phyloP scores from a whole-genome alignment of 2,797 vertebrate species.

The Harpagifer antarcticus region DNA sequence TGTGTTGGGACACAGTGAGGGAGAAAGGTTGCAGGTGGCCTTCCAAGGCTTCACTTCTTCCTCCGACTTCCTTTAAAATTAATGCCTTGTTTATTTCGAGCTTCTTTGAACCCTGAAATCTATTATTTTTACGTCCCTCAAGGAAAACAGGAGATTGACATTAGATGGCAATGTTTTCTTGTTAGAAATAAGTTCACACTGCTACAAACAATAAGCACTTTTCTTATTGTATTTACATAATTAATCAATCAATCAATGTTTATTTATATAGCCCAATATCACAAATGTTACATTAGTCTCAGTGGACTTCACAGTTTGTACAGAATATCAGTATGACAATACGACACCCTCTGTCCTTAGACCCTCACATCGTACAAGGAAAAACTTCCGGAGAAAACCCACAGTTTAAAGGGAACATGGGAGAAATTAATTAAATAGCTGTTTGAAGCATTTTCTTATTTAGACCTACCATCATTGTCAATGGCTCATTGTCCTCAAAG shows the following conservation, averaged over 20 bases:
- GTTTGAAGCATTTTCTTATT: slow-evolving; percentile 2
- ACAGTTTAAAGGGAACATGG: too few relatives aligned
- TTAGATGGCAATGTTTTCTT: slow-evolving; percentile 30
- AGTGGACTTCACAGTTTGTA: too few relatives aligned
- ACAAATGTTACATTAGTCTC: too few relatives aligned
- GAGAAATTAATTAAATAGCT: neutral
- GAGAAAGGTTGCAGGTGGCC: slow-evolving; percentile 82
- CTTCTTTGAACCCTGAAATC: slow-evolving; percentile 39
- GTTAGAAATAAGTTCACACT: neutral
- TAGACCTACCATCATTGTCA: slow-evolving; percentile 6
- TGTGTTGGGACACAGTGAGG: slow-evolving; percentile 39
- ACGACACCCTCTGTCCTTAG: too few relatives aligned
- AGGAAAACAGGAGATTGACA: slow-evolving; percentile 34
- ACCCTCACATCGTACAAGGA: too few relatives aligned
- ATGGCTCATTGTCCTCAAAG: slow-evolving; percentile 22
- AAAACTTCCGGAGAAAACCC: too few relatives aligned
- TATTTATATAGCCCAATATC: too few relatives aligned
- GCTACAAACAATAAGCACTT: neutral
- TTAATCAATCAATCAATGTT: too few relatives aligned
- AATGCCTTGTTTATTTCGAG: slow-evolving; percentile 57
- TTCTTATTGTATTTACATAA: neutral
- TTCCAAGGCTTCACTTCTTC: slow-evolving; percentile 68
- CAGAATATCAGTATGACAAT: too few relatives aligned
- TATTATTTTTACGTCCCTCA: slow-evolving; percentile 49
- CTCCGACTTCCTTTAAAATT: slow-evolving; percentile 66